phyloP scores from a whole-genome alignment of 2,888 invertebrate species.

The Eustalomyia histrio region DNA sequence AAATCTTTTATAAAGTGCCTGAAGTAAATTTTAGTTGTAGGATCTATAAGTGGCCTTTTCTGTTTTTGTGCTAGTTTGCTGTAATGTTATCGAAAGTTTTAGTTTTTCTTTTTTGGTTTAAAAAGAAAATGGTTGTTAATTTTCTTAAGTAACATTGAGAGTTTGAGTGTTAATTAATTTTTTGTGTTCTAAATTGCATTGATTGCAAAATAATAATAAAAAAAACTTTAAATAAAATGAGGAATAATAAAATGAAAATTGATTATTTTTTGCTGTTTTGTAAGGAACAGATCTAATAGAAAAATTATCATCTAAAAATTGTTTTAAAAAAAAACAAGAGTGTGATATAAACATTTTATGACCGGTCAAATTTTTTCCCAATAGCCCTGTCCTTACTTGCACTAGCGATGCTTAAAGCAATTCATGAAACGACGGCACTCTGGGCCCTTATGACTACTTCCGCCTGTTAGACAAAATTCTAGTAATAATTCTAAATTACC shows the following conservation, averaged over 20 bases:
- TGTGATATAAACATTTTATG: too few species aligned
- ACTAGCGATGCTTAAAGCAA: too few species aligned
- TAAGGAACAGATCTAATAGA: not conserved
- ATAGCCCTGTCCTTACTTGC: too few species aligned
- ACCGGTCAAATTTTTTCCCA: too few species aligned
- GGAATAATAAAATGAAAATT: not conserved
- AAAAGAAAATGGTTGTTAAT: not conserved
- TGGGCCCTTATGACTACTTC: too few species aligned
- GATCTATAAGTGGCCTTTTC: conserved; percentile 34
- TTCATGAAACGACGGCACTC: too few species aligned
- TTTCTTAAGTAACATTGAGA: conserved; percentile 12
- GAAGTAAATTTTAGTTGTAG: conserved; percentile 20
- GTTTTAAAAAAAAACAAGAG: too few species aligned
- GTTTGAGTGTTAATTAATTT: conserved; percentile 16
- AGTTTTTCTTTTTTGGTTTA: conserved; percentile 1
- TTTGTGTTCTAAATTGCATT: not conserved
- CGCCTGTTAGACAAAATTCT: too few species aligned
- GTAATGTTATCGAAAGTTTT: conserved; percentile 5
- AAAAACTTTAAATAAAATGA: not conserved
- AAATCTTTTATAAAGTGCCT: conserved; percentile 30
- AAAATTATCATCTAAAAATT: too few species aligned
- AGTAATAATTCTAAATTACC: too few species aligned
- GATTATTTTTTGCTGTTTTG: not conserved
- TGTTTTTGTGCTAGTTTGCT: not conserved
- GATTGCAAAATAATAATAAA: not conserved